phyloP scores from a whole-genome alignment of 2,888 invertebrate species.

The Entomobrya proxima region DNA sequence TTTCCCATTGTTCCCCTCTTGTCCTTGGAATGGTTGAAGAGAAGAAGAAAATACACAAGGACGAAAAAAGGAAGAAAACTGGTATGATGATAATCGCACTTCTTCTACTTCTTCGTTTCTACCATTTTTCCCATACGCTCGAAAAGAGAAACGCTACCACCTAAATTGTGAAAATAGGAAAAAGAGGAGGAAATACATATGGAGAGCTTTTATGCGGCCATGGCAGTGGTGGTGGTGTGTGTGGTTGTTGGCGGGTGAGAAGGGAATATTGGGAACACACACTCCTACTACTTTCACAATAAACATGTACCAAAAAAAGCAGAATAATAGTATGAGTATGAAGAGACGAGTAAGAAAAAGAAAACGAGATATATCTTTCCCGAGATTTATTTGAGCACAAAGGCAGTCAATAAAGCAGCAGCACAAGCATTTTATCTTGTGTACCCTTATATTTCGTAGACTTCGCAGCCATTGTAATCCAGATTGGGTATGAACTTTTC shows the following conservation, averaged over 20 bases:
- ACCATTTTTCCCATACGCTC: neutral
- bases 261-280: neutral
- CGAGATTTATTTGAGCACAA: conserved; percentile 43
- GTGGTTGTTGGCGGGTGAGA: conserved; percentile 4
- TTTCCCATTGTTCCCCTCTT: conserved; percentile 44
- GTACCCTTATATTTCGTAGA: neutral
- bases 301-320: neutral
- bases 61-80: conserved; percentile 14
- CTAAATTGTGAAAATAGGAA: conserved; percentile 33
- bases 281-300: neutral
- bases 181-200: conserved; percentile 23
- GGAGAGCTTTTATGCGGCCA: neutral
- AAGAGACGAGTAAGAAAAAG: conserved; percentile 5
- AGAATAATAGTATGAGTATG: neutral
- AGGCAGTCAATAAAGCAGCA: conserved; percentile 50
- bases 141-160: neutral
- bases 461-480: conserved; percentile 10
- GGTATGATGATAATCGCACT: conserved; percentile 44
- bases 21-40: conserved; percentile 54
- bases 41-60: conserved; percentile 26
- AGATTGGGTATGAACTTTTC: conserved; percentile 27
- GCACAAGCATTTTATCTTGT: conserved; percentile 48
- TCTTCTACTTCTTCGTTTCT: neutral
- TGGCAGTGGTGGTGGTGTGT: conserved; percentile 12
- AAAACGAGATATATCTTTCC: conserved; percentile 17